A percentile compares a stretch with the other conserved stretches of the same genome.
Conservation (phyloP, 1,140 invertebrate species). For the Lanistes nyassanus region DNA sequence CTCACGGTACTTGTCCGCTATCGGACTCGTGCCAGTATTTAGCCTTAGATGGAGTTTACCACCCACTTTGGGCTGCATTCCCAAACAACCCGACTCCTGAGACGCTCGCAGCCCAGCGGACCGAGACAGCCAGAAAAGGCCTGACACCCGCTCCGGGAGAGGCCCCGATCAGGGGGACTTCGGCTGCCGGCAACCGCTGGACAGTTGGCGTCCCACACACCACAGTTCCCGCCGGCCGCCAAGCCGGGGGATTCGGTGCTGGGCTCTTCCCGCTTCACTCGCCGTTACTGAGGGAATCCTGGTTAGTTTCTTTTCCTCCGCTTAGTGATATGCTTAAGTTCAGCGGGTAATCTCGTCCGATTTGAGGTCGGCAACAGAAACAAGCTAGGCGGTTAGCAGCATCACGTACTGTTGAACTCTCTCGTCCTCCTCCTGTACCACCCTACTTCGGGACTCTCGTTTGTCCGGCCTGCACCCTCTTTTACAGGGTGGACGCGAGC, state of each 20-base stretch:
- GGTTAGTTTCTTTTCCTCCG: constrained; percentile 93
- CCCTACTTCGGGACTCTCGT: too few species aligned
- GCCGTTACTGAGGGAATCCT: constrained; percentile 88
- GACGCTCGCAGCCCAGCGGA: constrained; percentile 69
- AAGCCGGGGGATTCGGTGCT: constrained; percentile 72
- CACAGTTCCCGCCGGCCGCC: constrained; percentile 73
- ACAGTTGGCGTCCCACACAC: constrained; percentile 71
- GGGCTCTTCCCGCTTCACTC: constrained; percentile 85
- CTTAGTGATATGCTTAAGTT: constrained; percentile 91
- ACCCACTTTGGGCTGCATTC: constrained; percentile 84
- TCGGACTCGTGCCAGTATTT: constrained; percentile 86
- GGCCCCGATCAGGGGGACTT: constrained; percentile 76
- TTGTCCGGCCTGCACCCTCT: too few species aligned
- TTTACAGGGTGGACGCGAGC: too few species aligned
- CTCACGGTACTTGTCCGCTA: constrained; percentile 91
- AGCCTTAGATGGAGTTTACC: constrained; percentile 88
- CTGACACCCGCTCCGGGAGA: constrained; percentile 79
- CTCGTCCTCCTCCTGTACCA: too few species aligned
- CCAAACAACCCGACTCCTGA: constrained; percentile 85
- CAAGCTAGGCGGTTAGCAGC: too few species aligned
- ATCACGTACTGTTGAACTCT: too few species aligned
- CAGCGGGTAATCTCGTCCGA: constrained; percentile 80
- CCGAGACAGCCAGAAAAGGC: constrained; percentile 71
- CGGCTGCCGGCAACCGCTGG: constrained; percentile 56
- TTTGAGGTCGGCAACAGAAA: constrained; percentile 71